A percentile compares a stretch with the other conserved stretches of the same genome.
These are phyloP conservation scores for Piscicola geometra DNA, from an alignment of 2,888 invertebrate species.

Conservation along the genomic window DNA sequence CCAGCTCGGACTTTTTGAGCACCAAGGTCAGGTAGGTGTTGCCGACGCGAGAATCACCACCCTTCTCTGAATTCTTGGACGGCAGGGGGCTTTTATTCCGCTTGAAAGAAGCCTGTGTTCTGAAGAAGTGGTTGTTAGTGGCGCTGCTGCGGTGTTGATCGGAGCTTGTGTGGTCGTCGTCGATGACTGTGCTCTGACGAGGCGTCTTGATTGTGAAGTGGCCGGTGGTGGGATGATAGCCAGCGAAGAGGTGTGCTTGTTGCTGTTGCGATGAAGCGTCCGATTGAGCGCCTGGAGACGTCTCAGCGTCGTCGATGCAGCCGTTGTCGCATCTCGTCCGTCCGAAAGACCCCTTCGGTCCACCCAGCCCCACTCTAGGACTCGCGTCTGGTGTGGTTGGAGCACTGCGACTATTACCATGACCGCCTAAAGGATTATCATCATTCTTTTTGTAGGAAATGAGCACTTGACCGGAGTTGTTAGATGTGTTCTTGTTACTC, in stretches of 20 bases:
- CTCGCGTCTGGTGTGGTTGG: neutral
- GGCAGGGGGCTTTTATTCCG: constrained; percentile 8
- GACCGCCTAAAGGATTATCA: neutral
- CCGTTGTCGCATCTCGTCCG: neutral
- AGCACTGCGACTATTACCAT: neutral
- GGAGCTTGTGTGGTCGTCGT: too few relatives aligned
- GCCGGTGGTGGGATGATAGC: too few relatives aligned
- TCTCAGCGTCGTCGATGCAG: neutral
- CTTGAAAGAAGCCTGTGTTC: neutral
- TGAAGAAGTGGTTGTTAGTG: too few relatives aligned
- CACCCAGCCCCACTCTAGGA: neutral
- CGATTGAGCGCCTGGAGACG: too few relatives aligned
- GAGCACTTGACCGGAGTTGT: neutral
- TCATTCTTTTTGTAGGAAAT: neutral
- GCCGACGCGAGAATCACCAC: too few relatives aligned
- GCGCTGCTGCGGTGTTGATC: too few relatives aligned
- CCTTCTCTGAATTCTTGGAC: too few relatives aligned
- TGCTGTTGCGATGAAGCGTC: too few relatives aligned
- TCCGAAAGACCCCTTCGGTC: neutral
- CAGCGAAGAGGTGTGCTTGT: too few relatives aligned
- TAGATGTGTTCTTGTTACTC: neutral
- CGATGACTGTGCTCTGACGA: too few relatives aligned
- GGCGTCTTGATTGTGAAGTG: too few relatives aligned
- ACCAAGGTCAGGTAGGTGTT: constrained; percentile 36
- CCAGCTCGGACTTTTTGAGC: constrained; percentile 63